Conservation (phyloP, 1,140 invertebrate genomes). For the Phenacoccus solenopsis region DNA sequence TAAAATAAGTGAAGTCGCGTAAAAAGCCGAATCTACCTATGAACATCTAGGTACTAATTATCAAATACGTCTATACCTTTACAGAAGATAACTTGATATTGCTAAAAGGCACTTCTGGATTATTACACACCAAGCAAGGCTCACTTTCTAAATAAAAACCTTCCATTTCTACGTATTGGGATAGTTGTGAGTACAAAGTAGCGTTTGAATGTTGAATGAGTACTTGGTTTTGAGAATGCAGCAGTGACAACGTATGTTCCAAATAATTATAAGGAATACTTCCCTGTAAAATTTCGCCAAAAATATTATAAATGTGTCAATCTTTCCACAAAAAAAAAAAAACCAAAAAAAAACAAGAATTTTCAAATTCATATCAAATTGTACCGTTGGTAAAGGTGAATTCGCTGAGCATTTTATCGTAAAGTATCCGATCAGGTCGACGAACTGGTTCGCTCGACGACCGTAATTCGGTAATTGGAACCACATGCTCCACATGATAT, state of each 20-base stretch:
- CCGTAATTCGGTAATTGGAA: constrained; percentile 80
- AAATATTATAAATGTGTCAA: neutral
- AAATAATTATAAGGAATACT: constrained; percentile 58
- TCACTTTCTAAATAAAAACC: constrained; percentile 94
- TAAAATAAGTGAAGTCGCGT: constrained; percentile 27
- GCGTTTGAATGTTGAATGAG: constrained; percentile 87
- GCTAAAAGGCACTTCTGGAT: constrained; percentile 84
- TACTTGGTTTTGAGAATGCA: constrained; percentile 75
- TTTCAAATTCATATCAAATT: neutral
- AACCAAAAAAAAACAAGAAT: neutral
- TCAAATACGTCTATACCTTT: constrained; percentile 56
- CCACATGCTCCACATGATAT: constrained; percentile 84
- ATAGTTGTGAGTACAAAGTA: constrained; percentile 78
- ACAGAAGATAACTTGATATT: constrained; percentile 87
- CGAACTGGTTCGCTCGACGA: constrained; percentile 87
- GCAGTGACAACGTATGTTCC: constrained; percentile 68
- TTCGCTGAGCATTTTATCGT: constrained; percentile 49
- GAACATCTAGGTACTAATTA: no score
- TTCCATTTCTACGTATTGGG: constrained; percentile 86
- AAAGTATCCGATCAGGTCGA: constrained; percentile 88
- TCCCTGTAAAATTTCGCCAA: no score
- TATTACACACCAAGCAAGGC: constrained; percentile 93
- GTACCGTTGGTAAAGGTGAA: constrained; percentile 29
- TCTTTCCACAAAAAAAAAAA: neutral
- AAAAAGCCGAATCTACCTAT: no score